Evolutionary conservation across 2,888 invertebrate genomes (phyloP).

Genomic region (Coecobrya sp.): DNA sequence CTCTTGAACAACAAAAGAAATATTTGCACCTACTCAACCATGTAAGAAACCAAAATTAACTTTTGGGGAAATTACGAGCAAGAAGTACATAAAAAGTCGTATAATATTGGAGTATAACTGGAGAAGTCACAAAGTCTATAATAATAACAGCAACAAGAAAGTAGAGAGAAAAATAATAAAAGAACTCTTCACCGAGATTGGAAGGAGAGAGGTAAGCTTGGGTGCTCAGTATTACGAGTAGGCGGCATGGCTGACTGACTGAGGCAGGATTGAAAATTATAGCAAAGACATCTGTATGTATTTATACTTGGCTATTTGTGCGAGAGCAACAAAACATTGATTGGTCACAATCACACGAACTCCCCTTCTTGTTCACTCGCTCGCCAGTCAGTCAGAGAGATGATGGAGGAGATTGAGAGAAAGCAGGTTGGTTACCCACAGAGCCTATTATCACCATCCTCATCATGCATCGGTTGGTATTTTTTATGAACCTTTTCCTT

Average conservation of each 20-base stretch:
- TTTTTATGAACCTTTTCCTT: slow-evolving; percentile 49
- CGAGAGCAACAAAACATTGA: slow-evolving; percentile 22
- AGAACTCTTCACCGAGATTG: slow-evolving; percentile 9
- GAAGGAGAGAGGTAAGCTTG: not conserved
- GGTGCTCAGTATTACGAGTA: not conserved
- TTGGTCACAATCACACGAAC: slow-evolving; percentile 35
- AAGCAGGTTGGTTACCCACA: not conserved
- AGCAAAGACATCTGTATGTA: not conserved
- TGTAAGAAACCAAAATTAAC: slow-evolving; percentile 68
- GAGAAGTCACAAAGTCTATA: not conserved
- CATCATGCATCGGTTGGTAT: slow-evolving; percentile 23
- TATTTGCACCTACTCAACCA: slow-evolving; percentile 63
- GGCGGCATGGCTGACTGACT: not conserved
- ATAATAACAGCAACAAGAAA: not conserved
- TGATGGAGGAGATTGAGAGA: not conserved
- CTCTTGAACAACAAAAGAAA: slow-evolving; percentile 31
- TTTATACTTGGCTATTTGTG: not conserved
- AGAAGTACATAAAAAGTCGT: slow-evolving; percentile 10
- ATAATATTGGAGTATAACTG: not conserved
- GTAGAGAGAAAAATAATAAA: not conserved
- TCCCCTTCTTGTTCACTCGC: not conserved
- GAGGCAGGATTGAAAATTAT: slow-evolving; percentile 26
- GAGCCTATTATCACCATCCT: not conserved
- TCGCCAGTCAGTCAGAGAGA: not conserved
- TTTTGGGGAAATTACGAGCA: slow-evolving; percentile 65